phyloP scores from a whole-genome alignment of 2,113 vertebrate species.

The Megaceryle maxima region DNA sequence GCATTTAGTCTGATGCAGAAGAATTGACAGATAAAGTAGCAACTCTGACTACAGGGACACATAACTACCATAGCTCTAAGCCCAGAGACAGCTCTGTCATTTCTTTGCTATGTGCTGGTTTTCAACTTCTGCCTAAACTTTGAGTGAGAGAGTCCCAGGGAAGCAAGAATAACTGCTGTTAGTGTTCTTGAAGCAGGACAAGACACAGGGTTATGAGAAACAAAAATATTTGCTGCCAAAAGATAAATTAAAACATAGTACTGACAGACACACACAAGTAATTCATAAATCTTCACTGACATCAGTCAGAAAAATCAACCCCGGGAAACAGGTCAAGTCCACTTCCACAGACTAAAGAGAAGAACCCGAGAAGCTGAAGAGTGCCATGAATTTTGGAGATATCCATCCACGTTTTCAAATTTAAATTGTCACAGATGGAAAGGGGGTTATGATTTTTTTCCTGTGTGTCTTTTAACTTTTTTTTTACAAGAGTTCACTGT shows the following conservation, averaged over 20 bases:
- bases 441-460: background rate
- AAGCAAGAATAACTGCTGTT: background rate
- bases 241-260: background rate
- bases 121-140: background rate
- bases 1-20: background rate
- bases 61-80: background rate
- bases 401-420: background rate
- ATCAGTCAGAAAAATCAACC: background rate
- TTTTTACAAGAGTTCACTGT: background rate
- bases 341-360: background rate
- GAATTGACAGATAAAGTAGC: background rate
- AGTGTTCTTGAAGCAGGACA: background rate
- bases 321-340: background rate
- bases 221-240: background rate
- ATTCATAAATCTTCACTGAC: background rate
- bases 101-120: background rate
- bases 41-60: background rate
- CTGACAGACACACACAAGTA: background rate
- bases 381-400: background rate
- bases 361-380: background rate
- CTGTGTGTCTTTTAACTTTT: background rate
- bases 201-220: background rate
- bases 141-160: background rate
- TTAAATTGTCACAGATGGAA: background rate
- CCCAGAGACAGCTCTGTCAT: background rate